These are phyloP conservation scores for Fragum whitleyi DNA, from an alignment of 2,888 invertebrate species.

Conservation along the genomic window DNA sequence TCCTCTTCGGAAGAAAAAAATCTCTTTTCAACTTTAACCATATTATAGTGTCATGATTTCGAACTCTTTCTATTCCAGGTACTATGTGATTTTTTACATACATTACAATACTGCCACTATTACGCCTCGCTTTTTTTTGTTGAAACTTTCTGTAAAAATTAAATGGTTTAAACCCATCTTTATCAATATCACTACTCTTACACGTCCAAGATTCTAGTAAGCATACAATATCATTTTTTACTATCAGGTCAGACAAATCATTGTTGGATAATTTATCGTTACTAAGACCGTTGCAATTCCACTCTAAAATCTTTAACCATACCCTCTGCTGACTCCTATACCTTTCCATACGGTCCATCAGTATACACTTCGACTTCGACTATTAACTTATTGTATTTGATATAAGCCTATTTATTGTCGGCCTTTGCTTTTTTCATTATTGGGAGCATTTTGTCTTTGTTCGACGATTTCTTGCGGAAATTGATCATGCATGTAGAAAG, in stretches of 20 bases:
- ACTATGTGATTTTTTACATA: neutral
- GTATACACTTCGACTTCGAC: constrained; percentile 25
- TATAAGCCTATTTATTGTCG: constrained; percentile 28
- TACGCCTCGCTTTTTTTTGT: neutral
- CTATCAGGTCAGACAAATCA: neutral
- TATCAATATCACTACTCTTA: neutral
- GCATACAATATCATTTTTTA: neutral
- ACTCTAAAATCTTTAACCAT: constrained; percentile 30
- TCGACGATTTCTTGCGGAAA: constrained; percentile 20
- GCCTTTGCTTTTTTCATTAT: constrained; percentile 26
- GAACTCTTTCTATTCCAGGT: neutral
- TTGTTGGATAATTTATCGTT: neutral
- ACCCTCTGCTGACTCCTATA: constrained; percentile 21
- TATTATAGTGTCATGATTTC: neutral
- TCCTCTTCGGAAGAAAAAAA: neutral
- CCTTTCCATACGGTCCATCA: constrained; percentile 28
- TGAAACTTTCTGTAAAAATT: neutral
- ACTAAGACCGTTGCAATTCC: constrained; percentile 32
- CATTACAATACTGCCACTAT: neutral
- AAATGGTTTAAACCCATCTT: neutral
- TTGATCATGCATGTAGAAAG: constrained; percentile 30
- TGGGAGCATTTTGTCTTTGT: constrained; percentile 17
- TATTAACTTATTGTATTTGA: constrained; percentile 35
- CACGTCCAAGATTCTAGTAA: neutral
- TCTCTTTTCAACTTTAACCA: neutral